phyloP scores from a whole-genome alignment of 2,888 invertebrate species.

The Caenorhabditis sp. region DNA sequence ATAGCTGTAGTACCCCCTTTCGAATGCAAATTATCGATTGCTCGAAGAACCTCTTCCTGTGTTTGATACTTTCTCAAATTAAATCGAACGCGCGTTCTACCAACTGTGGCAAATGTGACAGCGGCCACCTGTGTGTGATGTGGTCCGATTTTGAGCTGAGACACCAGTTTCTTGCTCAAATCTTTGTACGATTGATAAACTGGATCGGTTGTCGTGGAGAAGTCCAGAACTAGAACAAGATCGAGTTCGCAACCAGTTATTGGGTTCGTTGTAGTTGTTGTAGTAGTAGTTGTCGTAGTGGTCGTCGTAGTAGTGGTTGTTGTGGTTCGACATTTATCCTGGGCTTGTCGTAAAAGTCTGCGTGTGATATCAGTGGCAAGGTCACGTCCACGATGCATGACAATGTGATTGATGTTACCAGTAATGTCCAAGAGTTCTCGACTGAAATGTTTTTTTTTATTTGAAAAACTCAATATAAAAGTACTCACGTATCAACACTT shows the following conservation, averaged over 20 bases:
- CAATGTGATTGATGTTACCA: constrained; percentile 66
- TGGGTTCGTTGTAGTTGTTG: constrained; percentile 63
- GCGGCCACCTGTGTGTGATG: constrained; percentile 66
- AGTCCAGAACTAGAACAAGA: constrained; percentile 66
- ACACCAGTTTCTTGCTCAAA: constrained; percentile 59
- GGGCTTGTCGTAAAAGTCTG: constrained; percentile 56
- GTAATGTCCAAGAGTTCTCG: constrained; percentile 65
- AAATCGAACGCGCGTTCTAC: constrained; percentile 64
- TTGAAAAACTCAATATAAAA: too few species aligned
- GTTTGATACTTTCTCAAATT: constrained; percentile 60
- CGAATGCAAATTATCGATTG: constrained; percentile 54
- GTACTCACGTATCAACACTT: constrained; percentile 60
- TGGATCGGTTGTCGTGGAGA: constrained; percentile 67
- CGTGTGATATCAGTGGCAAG: constrained; percentile 64
- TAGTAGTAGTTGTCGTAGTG: constrained; percentile 66
- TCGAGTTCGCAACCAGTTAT: constrained; percentile 68
- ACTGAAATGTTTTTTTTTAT: constrained; percentile 45
- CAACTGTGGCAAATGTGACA: constrained; percentile 64
- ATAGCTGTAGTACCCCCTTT: constrained; percentile 67
- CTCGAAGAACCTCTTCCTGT: constrained; percentile 57
- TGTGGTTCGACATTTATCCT: constrained; percentile 65
- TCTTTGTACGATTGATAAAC: constrained; percentile 64
- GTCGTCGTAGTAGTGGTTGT: constrained; percentile 59
- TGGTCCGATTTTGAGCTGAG: constrained; percentile 59
- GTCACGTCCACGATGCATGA: constrained; percentile 65